phyloP scores from a whole-genome alignment of 2,113 vertebrate genomes.

The Ranitomeya imitator region DNA sequence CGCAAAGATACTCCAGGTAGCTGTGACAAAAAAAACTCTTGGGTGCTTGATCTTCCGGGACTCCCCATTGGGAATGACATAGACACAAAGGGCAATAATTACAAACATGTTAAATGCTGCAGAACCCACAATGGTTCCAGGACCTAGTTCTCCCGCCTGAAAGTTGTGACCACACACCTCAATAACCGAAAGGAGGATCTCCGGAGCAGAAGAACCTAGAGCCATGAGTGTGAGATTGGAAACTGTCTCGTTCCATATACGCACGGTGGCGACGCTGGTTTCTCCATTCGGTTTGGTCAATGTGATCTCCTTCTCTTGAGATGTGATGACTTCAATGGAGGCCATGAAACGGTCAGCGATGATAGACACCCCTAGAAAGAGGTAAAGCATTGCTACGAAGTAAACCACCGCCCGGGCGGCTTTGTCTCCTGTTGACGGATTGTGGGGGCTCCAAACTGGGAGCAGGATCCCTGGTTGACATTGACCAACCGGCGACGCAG shows the following conservation, averaged over 20 bases:
- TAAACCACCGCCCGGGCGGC: conserved; percentile 86
- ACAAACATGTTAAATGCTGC: conserved; percentile 99
- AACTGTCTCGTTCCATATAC: conserved; percentile 97
- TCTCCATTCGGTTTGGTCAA: conserved; percentile 94
- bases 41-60: conserved; percentile 91
- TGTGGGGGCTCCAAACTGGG: conserved; percentile 82
- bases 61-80: conserved; percentile 85
- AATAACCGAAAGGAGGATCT: conserved; percentile 92
- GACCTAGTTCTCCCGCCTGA: conserved; percentile 84
- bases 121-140: conserved; percentile 92
- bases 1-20: conserved; percentile 97
- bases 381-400: conserved; percentile 93
- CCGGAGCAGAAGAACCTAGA: conserved; percentile 89
- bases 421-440: conserved; percentile 79
- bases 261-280: conserved; percentile 88
- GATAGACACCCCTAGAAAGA: conserved; percentile 97
- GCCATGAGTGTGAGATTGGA: conserved; percentile 96
- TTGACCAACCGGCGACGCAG: conserved; percentile 58
- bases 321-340: conserved; percentile 97
- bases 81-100: conserved; percentile 91
- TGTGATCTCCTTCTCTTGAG: conserved; percentile 96
- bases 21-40: conserved; percentile 94
- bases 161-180: conserved; percentile 93
- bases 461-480: conserved; percentile 85
- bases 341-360: conserved; percentile 98